These are phyloP conservation scores for Fistularia commersonii DNA, from an alignment of 2,797 vertebrate species.

Conservation along the genomic window DNA sequence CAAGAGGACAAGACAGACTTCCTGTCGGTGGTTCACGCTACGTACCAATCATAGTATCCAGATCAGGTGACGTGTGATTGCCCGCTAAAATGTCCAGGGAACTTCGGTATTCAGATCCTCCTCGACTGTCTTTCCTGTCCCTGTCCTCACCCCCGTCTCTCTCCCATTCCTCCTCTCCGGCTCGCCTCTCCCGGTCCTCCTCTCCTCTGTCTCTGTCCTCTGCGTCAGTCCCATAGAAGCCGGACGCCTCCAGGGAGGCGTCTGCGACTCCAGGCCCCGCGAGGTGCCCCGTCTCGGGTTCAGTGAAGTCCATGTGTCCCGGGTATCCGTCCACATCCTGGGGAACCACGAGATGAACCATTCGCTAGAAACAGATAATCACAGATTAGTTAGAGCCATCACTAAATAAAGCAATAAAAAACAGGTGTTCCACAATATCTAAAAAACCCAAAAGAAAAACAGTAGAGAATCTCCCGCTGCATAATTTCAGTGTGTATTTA, in stretches of 20 bases:
- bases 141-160: conserved; percentile 21
- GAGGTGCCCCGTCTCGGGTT: conserved; percentile 30
- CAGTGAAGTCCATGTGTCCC: conserved; percentile 6
- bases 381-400: background rate
- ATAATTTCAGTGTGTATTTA: too few species aligned
- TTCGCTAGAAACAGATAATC: conserved; percentile 25
- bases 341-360: conserved; percentile 54
- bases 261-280: conserved; percentile 38
- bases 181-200: conserved; percentile 44
- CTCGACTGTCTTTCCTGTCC: conserved; percentile 2
- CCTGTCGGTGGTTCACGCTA: too few species aligned
- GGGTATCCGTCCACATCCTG: conserved; percentile 26
- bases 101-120: background rate
- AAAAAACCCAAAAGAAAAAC: too few species aligned
- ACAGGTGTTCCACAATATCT: too few species aligned
- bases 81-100: conserved; percentile 15
- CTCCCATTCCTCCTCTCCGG: conserved; percentile 40
- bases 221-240: conserved; percentile 51
- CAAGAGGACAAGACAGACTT: too few species aligned
- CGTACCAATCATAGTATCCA: conserved; percentile 61
- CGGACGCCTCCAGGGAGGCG: conserved; percentile 47
- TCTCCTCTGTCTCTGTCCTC: conserved; percentile 61
- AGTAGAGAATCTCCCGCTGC: too few species aligned
- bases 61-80: conserved; percentile 49
- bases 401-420: too few species aligned